These are phyloP conservation scores for Herpetotheres cachinnans DNA, from an alignment of 2,113 vertebrate genomes.

Conservation along the genomic window DNA sequence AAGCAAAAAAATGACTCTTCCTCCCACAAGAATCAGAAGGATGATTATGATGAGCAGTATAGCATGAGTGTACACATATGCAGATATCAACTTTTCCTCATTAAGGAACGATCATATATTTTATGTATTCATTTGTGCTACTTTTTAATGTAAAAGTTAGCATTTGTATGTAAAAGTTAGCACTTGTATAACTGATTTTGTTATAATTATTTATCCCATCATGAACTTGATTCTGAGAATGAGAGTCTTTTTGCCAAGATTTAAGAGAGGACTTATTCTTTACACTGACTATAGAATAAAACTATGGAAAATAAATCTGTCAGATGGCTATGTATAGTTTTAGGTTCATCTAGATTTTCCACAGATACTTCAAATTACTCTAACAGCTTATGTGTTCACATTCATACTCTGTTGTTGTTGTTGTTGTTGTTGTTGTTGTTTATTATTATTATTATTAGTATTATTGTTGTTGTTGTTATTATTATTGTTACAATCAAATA, in stretches of 20 bases:
- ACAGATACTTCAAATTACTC: not conserved
- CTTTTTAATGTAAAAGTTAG: not conserved
- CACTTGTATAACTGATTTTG: not conserved
- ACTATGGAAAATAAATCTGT: not conserved
- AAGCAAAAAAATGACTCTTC: not conserved
- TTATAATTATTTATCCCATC: not conserved
- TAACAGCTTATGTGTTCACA: not conserved
- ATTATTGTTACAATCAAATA: not conserved
- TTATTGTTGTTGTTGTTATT: not conserved
- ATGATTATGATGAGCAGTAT: not conserved
- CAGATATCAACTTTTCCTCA: not conserved
- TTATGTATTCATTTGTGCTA: not conserved
- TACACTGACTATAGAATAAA: not conserved
- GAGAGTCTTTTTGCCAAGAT: not conserved
- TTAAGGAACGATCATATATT: not conserved
- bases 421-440: not conserved
- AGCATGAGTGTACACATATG: not conserved
- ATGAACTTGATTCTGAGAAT: not conserved
- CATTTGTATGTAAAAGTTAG: not conserved
- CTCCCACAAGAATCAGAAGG: not conserved
- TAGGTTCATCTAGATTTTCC: not conserved
- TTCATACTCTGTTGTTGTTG: not conserved
- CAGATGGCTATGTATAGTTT: not conserved
- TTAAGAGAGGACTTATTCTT: not conserved
- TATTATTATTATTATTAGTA: too few relatives aligned